Conservation (phyloP, 1,140 invertebrate species). For the Pseudomyrmex pallidus region DNA sequence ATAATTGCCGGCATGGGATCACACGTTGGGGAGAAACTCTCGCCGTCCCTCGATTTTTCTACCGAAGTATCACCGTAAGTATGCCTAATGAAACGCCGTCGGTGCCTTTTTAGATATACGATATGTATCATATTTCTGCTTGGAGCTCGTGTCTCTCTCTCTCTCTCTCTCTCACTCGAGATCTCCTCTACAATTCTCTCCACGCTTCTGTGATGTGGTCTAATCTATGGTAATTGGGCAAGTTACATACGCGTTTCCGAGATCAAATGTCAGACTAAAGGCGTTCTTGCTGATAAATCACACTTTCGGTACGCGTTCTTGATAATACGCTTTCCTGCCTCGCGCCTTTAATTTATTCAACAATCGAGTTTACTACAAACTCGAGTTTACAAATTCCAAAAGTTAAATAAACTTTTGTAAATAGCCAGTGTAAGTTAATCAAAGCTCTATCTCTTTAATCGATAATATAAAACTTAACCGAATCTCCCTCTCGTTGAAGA, state of each 20-base stretch:
- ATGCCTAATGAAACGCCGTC: constrained; percentile 12
- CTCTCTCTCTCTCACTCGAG: too few species aligned
- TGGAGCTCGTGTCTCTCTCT: neutral
- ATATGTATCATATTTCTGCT: constrained; percentile 55
- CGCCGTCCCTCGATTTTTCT: constrained; percentile 8
- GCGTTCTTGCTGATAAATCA: constrained; percentile 2
- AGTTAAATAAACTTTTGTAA: too few species aligned
- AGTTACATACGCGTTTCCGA: constrained; percentile 31
- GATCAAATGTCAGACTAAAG: neutral
- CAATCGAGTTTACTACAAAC: neutral
- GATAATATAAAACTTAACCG: too few species aligned
- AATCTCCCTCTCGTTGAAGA: neutral
- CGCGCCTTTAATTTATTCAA: neutral
- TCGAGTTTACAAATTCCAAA: neutral
- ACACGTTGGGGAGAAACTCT: neutral
- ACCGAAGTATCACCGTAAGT: neutral
- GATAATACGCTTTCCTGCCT: neutral
- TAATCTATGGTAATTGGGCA: constrained; percentile 56
- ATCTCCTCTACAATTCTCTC: constrained; percentile 2
- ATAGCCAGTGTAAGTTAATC: too few species aligned
- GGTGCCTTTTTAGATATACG: constrained; percentile 50
- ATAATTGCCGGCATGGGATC: neutral
- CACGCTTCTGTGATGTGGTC: constrained; percentile 21
- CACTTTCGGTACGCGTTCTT: neutral
- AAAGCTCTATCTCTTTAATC: too few species aligned